phyloP scores from a whole-genome alignment of 2,113 vertebrate genomes.

The Micronisus gabar region DNA sequence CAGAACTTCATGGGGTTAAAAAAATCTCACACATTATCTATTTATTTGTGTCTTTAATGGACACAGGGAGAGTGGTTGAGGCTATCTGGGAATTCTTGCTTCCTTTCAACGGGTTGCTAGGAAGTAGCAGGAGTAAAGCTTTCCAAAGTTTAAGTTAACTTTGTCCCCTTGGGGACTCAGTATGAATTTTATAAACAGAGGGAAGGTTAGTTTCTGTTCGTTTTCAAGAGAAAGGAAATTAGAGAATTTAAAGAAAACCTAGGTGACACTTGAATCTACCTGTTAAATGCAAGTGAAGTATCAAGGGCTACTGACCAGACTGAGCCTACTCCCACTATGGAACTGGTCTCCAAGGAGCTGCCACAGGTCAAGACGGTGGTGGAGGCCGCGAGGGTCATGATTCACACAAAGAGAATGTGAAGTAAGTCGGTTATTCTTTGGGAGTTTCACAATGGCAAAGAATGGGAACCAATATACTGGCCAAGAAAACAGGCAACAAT shows the following conservation, averaged over 20 bases:
- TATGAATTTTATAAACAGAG: not conserved
- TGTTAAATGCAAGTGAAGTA: not conserved
- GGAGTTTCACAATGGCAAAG: slow-evolving; percentile 42
- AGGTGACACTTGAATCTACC: not conserved
- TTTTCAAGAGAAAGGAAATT: not conserved
- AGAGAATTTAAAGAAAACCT: not conserved
- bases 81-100: not conserved
- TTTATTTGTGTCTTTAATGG: not conserved
- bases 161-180: not conserved
- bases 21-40: not conserved
- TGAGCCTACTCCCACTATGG: not conserved
- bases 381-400: fast-evolving
- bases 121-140: not conserved
- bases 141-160: not conserved
- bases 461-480: not conserved
- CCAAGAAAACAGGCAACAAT: slow-evolving; percentile 50
- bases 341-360: not conserved
- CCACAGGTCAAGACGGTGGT: not conserved
- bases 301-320: not conserved
- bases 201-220: not conserved
- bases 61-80: not conserved
- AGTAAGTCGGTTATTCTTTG: not conserved
- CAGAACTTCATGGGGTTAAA: not conserved
- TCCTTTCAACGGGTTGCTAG: not conserved
- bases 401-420: not conserved